Conservation (phyloP, 2,113 vertebrate genomes). For the Malurus melanocephalus region DNA sequence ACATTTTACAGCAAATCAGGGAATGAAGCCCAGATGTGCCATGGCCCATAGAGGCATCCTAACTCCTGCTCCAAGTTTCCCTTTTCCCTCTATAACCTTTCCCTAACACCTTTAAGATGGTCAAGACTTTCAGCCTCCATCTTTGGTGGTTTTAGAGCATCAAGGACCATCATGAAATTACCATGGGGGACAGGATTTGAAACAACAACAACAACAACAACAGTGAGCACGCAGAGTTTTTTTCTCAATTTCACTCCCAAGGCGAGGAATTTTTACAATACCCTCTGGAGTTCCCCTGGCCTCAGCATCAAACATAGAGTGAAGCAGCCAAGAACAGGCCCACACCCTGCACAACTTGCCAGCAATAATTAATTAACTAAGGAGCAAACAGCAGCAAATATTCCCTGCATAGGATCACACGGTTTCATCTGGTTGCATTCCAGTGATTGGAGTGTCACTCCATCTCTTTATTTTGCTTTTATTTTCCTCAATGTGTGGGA, state of each 20-base stretch:
- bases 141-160: not conserved
- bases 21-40: constrained; percentile 60
- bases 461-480: constrained; percentile 5
- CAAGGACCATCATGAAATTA: constrained; percentile 9
- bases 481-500: not conserved
- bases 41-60: not conserved
- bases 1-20: constrained; percentile 32
- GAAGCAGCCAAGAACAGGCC: constrained; percentile 61
- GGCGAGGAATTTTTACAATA: constrained; percentile 65
- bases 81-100: not conserved
- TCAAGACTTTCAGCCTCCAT: not conserved
- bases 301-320: constrained; percentile 59
- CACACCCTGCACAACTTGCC: constrained; percentile 59
- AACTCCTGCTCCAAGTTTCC: not conserved
- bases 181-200: constrained; percentile 10
- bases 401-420: constrained; percentile 51
- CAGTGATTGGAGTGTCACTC: constrained; percentile 55
- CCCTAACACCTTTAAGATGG: not conserved
- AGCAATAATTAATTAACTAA: constrained; percentile 65
- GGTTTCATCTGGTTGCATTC: constrained; percentile 52
- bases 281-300: constrained; percentile 68
- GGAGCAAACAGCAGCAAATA: constrained; percentile 64
- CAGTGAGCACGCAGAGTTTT: not conserved
- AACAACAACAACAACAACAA: constrained; percentile 2
- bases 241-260: constrained; percentile 53